Evolutionary conservation across 1,140 invertebrate species (phyloP).

Genomic region (Ericerus pela): DNA sequence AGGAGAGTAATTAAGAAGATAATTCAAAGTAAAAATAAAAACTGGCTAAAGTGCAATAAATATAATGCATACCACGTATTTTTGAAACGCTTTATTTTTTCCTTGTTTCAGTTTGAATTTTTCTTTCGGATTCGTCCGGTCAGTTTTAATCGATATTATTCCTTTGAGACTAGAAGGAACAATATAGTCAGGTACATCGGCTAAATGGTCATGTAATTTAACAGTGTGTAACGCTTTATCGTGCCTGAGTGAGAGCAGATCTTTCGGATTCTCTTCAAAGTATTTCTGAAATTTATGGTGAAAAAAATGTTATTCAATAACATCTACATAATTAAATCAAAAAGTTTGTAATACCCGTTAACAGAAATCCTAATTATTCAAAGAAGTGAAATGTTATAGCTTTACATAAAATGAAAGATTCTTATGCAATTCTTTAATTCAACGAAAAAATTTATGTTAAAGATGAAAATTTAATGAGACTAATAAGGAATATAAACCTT

Average conservation of each 20-base stretch:
- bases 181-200: slow-evolving; percentile 90
- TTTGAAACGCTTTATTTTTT: slow-evolving; percentile 8
- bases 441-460: too few relatives aligned
- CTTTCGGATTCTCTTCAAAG: slow-evolving; percentile 88
- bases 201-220: slow-evolving; percentile 65
- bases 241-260: slow-evolving; percentile 74
- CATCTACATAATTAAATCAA: slow-evolving; percentile 5
- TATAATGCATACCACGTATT: neutral
- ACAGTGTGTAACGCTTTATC: slow-evolving; percentile 84
- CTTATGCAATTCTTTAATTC: too few relatives aligned
- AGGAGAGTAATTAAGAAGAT: slow-evolving; percentile 1
- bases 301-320: too few relatives aligned
- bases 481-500: too few relatives aligned
- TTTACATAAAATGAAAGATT: too few relatives aligned
- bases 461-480: too few relatives aligned
- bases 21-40: neutral
- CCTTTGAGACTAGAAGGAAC: slow-evolving; percentile 50
- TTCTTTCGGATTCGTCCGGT: slow-evolving; percentile 13
- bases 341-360: neutral
- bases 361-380: neutral
- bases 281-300: slow-evolving; percentile 44
- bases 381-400: too few relatives aligned
- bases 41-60: neutral
- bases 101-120: slow-evolving; percentile 13
- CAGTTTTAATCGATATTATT: slow-evolving; percentile 12